Conservation (phyloP, 2,113 vertebrate species). For the Pelmatolapia mariae region DNA sequence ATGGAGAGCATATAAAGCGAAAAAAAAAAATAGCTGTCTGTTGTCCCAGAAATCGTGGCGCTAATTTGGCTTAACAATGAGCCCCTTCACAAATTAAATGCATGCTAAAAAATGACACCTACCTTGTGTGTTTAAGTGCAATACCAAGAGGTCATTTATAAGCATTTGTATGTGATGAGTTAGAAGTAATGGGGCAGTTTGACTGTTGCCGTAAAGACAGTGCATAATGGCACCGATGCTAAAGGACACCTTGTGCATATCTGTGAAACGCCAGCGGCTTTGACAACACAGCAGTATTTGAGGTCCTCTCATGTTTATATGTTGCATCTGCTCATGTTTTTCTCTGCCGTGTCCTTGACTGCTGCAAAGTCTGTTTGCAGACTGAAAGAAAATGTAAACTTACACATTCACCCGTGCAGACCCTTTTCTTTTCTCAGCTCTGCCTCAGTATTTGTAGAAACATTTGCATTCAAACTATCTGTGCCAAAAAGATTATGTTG, state of each 20-base stretch:
- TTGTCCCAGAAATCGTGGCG: background rate
- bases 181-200: background rate
- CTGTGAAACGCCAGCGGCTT: background rate
- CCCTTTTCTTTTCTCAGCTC: background rate
- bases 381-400: background rate
- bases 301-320: background rate
- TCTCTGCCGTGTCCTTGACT: background rate
- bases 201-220: background rate
- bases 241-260: background rate
- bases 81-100: background rate
- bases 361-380: background rate
- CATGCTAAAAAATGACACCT: background rate
- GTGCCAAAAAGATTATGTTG: background rate
- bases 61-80: background rate
- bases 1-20: background rate
- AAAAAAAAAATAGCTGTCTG: background rate
- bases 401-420: background rate
- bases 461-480: background rate
- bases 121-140: background rate
- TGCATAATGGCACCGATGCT: background rate
- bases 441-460: background rate
- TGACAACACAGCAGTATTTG: background rate
- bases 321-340: background rate
- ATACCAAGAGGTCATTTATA: background rate
- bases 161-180: background rate